These are phyloP conservation scores for Lasiommata megera DNA, from an alignment of 2,888 invertebrate genomes.

Conservation along the genomic window DNA sequence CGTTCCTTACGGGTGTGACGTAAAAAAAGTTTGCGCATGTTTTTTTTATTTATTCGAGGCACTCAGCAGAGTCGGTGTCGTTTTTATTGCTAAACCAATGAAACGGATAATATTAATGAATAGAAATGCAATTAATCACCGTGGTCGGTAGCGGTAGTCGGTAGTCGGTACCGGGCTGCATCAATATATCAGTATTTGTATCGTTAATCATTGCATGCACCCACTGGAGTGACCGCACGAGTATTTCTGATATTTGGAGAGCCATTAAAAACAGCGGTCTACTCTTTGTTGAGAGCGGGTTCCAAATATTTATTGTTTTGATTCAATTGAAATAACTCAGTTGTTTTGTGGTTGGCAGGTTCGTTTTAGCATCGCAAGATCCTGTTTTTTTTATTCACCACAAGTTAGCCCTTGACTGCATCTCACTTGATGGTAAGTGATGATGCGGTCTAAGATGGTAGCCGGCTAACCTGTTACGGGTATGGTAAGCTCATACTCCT, in stretches of 20 bases:
- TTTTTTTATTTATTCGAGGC: too few relatives aligned
- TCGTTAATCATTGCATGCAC: neutral
- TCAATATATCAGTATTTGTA: neutral
- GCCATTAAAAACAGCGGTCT: constrained; percentile 9
- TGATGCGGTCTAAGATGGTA: too few relatives aligned
- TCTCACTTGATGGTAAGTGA: too few relatives aligned
- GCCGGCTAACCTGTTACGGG: too few relatives aligned
- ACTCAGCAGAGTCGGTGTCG: neutral
- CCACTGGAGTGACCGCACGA: neutral
- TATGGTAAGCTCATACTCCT: too few relatives aligned
- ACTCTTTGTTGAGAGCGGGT: constrained; percentile 14
- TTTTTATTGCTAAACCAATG: neutral
- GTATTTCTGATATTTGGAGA: constrained; percentile 12
- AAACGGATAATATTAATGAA: neutral
- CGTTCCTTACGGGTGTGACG: too few relatives aligned
- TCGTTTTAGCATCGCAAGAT: too few relatives aligned
- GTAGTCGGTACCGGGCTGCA: neutral
- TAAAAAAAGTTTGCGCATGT: too few relatives aligned
- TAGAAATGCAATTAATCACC: neutral
- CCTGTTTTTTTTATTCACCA: too few relatives aligned
- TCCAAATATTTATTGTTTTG: constrained; percentile 51
- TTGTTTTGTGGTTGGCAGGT: too few relatives aligned
- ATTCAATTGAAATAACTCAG: neutral
- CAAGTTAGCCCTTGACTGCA: too few relatives aligned
- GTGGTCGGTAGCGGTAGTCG: neutral